Evolutionary conservation across 2,797 vertebrate species (phyloP), one percentile per base, ranked within the genome.

Genomic region (Gallinago solitaria): DNA sequence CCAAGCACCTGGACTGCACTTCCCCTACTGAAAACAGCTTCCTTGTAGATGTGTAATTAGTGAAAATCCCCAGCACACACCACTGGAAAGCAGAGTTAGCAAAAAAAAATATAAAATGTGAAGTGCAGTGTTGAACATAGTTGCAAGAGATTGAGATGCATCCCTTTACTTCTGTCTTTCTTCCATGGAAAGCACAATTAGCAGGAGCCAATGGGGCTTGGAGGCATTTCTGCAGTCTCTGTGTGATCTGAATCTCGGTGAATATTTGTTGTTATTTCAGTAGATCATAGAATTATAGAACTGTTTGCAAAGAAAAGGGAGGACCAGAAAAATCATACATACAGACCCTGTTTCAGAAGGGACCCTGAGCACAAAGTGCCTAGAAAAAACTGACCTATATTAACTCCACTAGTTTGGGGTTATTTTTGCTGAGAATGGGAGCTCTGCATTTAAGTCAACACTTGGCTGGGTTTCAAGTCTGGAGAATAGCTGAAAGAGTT

Each of bases 1-100:
- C 18, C 25, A 60, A 50, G 60, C 10, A 25, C 3, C 27, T 24
- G 13, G 4, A 13, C 7, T 16, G 1, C 3, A 1, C 5, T 64
- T 75, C 30, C 19, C 12, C 56, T 56, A 9, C 30, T 47, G 5
- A 37, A 51, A 4, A 6, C 5, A 6, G 30, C 48, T 82, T 76
- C 27, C 5, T 39, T 9, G 1, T 20, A 48, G 23, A 3, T 24
- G 16, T 51, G 4, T 19, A 53, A 73, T 10, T 5, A 33, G 20
- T 23, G 67, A 51, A 71, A 82, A 84, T 37, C 16, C 28, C 16
- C 35, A 61, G 20, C 3, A 33, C 9, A n/a, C 2, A 17, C 2
- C 32, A n/a, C 35, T 24, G 17, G 65, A 59, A 70, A 84, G 10
- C 19, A 61, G 33, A 57, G 6, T 32, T 54, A 51, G 8, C 8